Base-by-base conservation (phyloP, 2,888 invertebrate genomes). In the Barypeithes pellucidus region DNA sequence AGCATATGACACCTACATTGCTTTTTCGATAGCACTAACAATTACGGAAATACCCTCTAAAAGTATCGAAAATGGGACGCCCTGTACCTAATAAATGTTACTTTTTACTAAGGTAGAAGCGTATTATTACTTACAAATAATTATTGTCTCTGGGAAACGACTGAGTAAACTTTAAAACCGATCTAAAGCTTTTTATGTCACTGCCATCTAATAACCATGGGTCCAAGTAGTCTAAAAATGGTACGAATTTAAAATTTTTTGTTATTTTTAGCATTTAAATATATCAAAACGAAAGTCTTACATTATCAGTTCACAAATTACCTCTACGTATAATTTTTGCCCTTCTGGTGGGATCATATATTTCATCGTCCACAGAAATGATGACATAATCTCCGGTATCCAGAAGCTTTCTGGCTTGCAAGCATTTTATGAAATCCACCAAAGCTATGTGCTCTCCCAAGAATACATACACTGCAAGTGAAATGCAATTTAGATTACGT, bases 291-390 rank as follows among this genome's bases (percentile, higher is more conserved):
- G 5, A 7, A 29, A 29, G 9, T 29, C 5, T 29, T 5, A 24
- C 5, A 24, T 24, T 24, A 4, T 24, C 5, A 12, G 4, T 39
- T 43, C 5, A 16, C 8, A n/a, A 16, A 43, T 43, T 80, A 88
- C 88, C 87, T 83, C 88, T 83, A 69, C 87, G 85, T 54, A 89
- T 86, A 62, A 90, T 89, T 79, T 89, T 89, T 33, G 88, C 87
- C 39, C 88, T 86, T 47, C 88, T 87, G 76, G 91, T 86, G 66
- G 93, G 92, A 83, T 93, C 91, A 81, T 94, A 94, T 59, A 94
- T 93, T 83, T 95, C 94, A 79, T 96, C 94, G 81, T 97, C 96
- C 0, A 96, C 93, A 0, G 95, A 95, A 36, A 97, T 93, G 20
- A 97, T 92, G 0, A 95, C 91, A 83, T 97, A 97, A 79, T 96